These are phyloP conservation scores for Agrilus mali DNA, from an alignment of 2,888 invertebrate genomes.

Conservation along the genomic window DNA sequence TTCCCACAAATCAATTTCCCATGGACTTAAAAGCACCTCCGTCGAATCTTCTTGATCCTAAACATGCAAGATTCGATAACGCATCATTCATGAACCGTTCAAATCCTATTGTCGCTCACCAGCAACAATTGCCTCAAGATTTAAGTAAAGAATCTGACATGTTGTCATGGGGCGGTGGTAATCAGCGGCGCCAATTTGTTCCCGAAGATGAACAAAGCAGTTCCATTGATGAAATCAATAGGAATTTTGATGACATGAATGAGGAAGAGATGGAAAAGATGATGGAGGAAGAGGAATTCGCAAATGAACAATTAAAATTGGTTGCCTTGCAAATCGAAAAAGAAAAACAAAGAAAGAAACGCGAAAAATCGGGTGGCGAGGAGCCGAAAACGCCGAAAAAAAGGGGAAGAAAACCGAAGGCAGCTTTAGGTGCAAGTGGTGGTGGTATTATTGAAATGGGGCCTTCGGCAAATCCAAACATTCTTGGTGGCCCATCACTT, in stretches of 20 bases:
- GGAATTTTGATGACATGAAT: conserved; percentile 35
- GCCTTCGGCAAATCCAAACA: no score
- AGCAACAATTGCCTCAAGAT: no score
- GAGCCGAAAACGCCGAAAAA: conserved; percentile 31
- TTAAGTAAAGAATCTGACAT: no score
- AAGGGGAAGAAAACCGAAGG: conserved; percentile 24
- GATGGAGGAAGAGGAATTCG: conserved; percentile 50
- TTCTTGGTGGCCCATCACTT: no score
- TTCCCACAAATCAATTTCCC: no score
- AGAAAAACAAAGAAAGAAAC: conserved; percentile 42
- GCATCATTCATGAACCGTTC: no score
- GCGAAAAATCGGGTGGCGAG: conserved; percentile 25
- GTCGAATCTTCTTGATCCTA: no score
- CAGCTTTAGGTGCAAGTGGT: background rate
- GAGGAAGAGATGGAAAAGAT: conserved; percentile 32
- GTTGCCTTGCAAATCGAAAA: conserved; percentile 38
- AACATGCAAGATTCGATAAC: no score
- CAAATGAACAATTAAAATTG: conserved; percentile 39
- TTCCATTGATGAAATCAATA: conserved; percentile 31
- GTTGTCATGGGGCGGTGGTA: no score
- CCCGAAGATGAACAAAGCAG: conserved; percentile 26
- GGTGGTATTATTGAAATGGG: conserved; percentile 2
- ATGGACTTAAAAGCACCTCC: no score
- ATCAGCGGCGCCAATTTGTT: conserved; percentile 1
- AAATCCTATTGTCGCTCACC: no score